These are phyloP conservation scores for Dexiosoma caninum DNA, from an alignment of 2,888 invertebrate species.

Conservation along the genomic window DNA sequence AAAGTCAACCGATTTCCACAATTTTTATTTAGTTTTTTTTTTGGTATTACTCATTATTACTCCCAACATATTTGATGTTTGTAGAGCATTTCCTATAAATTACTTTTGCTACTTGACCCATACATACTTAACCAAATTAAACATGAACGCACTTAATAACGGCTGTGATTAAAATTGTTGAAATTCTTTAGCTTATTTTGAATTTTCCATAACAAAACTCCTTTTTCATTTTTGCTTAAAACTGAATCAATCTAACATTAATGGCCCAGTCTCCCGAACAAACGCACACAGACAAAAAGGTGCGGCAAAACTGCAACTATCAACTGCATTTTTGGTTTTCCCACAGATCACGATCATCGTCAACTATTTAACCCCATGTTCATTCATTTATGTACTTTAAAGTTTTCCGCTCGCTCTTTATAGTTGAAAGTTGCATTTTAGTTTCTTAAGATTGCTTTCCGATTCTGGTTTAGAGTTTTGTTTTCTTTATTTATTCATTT, in stretches of 20 bases:
- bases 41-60: too few relatives aligned
- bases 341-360: constrained; percentile 60
- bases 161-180: constrained; percentile 32
- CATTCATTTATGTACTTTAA: constrained; percentile 47
- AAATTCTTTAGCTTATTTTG: constrained; percentile 16
- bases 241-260: background rate
- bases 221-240: constrained; percentile 21
- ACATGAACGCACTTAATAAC: background rate
- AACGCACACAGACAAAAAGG: constrained; percentile 17
- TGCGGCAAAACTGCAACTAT: constrained; percentile 45
- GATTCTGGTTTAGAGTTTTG: background rate
- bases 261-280: background rate
- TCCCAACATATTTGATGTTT: too few relatives aligned
- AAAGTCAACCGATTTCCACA: too few relatives aligned
- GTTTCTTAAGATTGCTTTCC: constrained; percentile 1
- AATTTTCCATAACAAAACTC: background rate
- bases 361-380: constrained; percentile 60
- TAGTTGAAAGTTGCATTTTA: constrained; percentile 28
- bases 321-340: constrained; percentile 47
- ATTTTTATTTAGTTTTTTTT: too few relatives aligned
- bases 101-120: too few relatives aligned
- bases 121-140: background rate
- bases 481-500: background rate
- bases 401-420: constrained; percentile 59
- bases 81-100: too few relatives aligned